A percentile compares a stretch with the other conserved stretches of the same genome.
phyloP scores from a whole-genome alignment of 1,140 invertebrate genomes.

The Dreissena polymorpha region DNA sequence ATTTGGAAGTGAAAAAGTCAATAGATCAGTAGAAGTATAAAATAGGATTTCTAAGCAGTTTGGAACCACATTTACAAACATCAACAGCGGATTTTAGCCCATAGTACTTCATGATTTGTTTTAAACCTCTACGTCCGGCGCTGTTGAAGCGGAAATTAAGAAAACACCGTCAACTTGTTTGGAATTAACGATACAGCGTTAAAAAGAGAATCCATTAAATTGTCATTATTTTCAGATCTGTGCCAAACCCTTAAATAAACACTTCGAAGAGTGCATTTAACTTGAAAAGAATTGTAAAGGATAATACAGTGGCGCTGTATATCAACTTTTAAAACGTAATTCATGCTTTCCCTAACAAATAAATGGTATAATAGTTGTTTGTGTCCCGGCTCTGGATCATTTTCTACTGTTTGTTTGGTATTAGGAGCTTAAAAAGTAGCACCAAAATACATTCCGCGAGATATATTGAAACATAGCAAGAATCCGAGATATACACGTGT shows the following conservation, averaged over 20 bases:
- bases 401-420: constrained; percentile 45
- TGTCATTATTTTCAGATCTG: constrained; percentile 51
- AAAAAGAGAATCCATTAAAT: constrained; percentile 46
- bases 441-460: background rate
- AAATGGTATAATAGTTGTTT: constrained; percentile 31
- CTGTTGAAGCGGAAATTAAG: constrained; percentile 43
- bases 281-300: constrained; percentile 27
- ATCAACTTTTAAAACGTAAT: constrained; percentile 25
- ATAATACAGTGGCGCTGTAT: constrained; percentile 12
- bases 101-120: constrained; percentile 2
- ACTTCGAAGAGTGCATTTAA: constrained; percentile 36
- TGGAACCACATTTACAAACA: background rate
- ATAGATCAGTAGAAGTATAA: background rate
- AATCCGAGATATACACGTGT: too few relatives aligned
- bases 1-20: background rate
- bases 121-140: background rate
- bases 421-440: constrained; percentile 20
- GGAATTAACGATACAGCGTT: constrained; percentile 36
- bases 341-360: constrained; percentile 35
- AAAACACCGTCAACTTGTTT: constrained; percentile 20
- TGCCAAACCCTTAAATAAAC: constrained; percentile 48
- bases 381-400: constrained; percentile 38
- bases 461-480: too few relatives aligned
- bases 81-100: background rate
- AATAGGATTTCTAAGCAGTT: background rate